These are phyloP conservation scores for Bibio marci DNA, from an alignment of 2,888 invertebrate species.

Conservation along the genomic window DNA sequence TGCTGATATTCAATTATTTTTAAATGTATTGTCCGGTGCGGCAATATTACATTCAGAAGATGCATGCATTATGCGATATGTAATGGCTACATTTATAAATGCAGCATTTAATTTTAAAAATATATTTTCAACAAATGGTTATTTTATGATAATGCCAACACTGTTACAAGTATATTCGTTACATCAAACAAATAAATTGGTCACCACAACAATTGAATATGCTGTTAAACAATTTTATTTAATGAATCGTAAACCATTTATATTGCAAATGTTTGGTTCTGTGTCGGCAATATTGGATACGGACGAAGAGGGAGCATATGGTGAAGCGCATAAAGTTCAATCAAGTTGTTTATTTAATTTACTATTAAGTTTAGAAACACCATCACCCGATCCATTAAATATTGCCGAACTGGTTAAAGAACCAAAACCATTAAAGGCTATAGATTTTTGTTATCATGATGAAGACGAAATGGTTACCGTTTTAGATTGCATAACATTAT, in stretches of 20 bases:
- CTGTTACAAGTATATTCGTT: constrained; percentile 91
- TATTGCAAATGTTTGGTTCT: constrained; percentile 97
- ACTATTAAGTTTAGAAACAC: constrained; percentile 79
- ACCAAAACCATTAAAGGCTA: constrained; percentile 78
- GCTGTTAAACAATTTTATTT: constrained; percentile 97
- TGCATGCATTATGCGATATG: constrained; percentile 83
- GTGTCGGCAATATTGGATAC: constrained; percentile 92
- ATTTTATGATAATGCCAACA: constrained; percentile 94
- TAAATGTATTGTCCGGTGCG: constrained; percentile 94
- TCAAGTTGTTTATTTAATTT: constrained; percentile 84
- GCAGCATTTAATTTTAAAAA: constrained; percentile 97
- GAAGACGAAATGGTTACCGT: constrained; percentile 95
- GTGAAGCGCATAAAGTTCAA: constrained; percentile 85
- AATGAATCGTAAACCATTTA: constrained; percentile 94
- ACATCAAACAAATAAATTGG: constrained; percentile 90
- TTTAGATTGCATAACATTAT: constrained; percentile 92
- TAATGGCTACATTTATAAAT: constrained; percentile 94
- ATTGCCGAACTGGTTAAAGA: constrained; percentile 84
- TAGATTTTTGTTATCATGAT: constrained; percentile 97
- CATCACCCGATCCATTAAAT: constrained; percentile 84
- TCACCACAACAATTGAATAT: constrained; percentile 92
- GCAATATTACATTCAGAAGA: constrained; percentile 94
- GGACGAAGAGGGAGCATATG: constrained; percentile 69
- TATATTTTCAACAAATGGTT: constrained; percentile 96
- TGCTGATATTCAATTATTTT: constrained; percentile 90